Conservation (phyloP, 2,797 vertebrate species). For the Tiaroga cobitis region DNA sequence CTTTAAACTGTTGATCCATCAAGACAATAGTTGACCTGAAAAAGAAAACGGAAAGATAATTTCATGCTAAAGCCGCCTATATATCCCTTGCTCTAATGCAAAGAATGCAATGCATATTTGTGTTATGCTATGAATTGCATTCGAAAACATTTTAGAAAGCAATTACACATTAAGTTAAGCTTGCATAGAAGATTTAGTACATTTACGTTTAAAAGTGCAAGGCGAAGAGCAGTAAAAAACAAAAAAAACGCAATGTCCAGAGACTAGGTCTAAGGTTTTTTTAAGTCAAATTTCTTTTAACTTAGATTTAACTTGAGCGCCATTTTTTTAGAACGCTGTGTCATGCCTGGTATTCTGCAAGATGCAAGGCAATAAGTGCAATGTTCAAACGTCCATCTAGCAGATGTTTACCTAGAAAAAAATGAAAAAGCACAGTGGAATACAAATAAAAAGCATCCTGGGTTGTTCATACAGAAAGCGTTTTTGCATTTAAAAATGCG, state of each 20-base stretch:
- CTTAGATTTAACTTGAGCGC: too few relatives aligned
- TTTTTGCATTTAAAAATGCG: neutral
- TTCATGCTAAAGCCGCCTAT: neutral
- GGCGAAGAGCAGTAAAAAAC: too few relatives aligned
- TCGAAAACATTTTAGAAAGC: too few relatives aligned
- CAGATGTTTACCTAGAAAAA: neutral
- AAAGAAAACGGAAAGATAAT: neutral
- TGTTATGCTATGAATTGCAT: neutral
- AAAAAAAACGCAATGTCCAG: too few relatives aligned
- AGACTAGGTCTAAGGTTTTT: too few relatives aligned
- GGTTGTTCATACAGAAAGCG: neutral
- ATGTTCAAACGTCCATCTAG: neutral
- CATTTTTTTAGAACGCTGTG: too few relatives aligned
- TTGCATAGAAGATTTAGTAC: too few relatives aligned
- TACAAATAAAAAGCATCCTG: neutral
- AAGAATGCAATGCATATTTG: neutral
- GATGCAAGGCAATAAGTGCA: too few relatives aligned
- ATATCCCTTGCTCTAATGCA: neutral
- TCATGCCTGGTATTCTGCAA: too few relatives aligned
- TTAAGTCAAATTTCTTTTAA: too few relatives aligned
- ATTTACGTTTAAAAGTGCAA: too few relatives aligned
- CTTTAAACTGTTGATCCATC: neutral
- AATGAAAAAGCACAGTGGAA: neutral
- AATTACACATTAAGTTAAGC: too few relatives aligned
- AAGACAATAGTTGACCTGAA: neutral